phyloP scores from a whole-genome alignment of 2,113 vertebrate genomes.

The Tympanuchus pallidicinctus region DNA sequence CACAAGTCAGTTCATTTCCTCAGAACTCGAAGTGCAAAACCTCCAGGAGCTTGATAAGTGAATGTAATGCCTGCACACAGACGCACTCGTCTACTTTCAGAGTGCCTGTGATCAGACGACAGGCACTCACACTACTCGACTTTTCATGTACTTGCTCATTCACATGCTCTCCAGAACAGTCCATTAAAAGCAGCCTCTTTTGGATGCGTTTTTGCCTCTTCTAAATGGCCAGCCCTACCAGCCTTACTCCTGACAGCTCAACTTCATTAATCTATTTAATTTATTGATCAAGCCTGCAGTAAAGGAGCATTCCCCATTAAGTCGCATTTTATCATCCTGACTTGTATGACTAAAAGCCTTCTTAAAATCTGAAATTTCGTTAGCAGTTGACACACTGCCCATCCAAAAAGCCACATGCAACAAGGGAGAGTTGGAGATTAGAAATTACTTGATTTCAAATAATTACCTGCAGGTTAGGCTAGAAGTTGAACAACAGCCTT shows the following conservation, averaged over 20 bases:
- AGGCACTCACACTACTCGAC: slow-evolving; percentile 26
- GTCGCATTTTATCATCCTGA: slow-evolving; percentile 74
- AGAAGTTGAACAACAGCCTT: slow-evolving; percentile 48
- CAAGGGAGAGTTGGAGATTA: slow-evolving; percentile 45
- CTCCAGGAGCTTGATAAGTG: slow-evolving; percentile 17
- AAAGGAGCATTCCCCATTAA: slow-evolving; percentile 73
- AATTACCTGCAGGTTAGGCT: slow-evolving; percentile 55
- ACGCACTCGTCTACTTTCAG: slow-evolving; percentile 21
- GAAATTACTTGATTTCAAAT: slow-evolving; percentile 72
- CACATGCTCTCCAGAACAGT: slow-evolving; percentile 69
- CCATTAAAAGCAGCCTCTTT: slow-evolving; percentile 65
- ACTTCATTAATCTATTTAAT: slow-evolving; percentile 83
- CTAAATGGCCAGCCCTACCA: slow-evolving; percentile 66
- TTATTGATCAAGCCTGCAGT: slow-evolving; percentile 75
- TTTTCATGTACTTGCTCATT: slow-evolving; percentile 57
- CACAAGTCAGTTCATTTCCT: slow-evolving; percentile 38
- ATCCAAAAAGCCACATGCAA: slow-evolving; percentile 59
- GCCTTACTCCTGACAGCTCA: slow-evolving; percentile 69
- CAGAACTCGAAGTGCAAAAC: slow-evolving; percentile 32
- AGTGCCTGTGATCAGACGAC: slow-evolving; percentile 18
- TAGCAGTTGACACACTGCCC: slow-evolving; percentile 69
- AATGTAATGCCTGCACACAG: slow-evolving; percentile 22
- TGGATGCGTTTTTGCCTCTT: slow-evolving; percentile 50
- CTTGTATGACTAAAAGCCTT: slow-evolving; percentile 72
- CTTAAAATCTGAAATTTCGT: slow-evolving; percentile 77